Base-by-base conservation (phyloP, 2,888 invertebrate species). In the Endotricha flammealis region DNA sequence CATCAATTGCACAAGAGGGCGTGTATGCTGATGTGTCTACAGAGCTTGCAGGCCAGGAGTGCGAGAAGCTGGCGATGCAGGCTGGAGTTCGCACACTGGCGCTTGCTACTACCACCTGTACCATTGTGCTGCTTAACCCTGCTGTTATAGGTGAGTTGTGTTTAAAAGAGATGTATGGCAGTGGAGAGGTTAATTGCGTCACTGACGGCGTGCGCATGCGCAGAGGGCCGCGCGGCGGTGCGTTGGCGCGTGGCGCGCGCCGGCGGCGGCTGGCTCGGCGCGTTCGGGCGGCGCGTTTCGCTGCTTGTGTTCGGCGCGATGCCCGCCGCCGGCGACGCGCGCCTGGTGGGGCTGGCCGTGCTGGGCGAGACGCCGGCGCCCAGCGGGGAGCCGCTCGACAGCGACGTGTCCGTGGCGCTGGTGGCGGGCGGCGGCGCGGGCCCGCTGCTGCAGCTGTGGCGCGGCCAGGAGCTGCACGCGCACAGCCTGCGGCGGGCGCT, bases 101-200 rank as follows among this genome's bases (percentile, higher is more conserved):
- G 50, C 87, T 97, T 31, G 95, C 95, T 0, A 98, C 97, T 7
- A 97, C 97, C 0, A 97, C 97, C 0, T 95, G 96, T 61, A 95
- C 95, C 1, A 88, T 97, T 16, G 91, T 95, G 60, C 37, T 73
- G 27, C 52, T 78, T 14, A 58, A 57, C 8, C 70, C 73, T 4
- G 55, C 64, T 14, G 42, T 57, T 23, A 36, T 63, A 9, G 70
- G 75, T 72, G 2, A 53, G 61, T 42, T 4, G 8, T 23, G 23
- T 23, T n/a, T n/a, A n/a, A n/a, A n/a, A n/a, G n/a, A n/a, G n/a
- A n/a, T n/a, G n/a, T n/a, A n/a, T n/a, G n/a, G n/a, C 1, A 12
- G 11, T 13, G 12, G 13, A 8, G 22, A 17, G n/a, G 22, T 12
- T 87, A 88, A n/a, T 11, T 4, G 6, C 10, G 12, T 24, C 27